Evolutionary conservation across 2,113 vertebrate species (phyloP), one percentile per base, ranked within the genome.

Genomic region (Emydura subglobosa): DNA sequence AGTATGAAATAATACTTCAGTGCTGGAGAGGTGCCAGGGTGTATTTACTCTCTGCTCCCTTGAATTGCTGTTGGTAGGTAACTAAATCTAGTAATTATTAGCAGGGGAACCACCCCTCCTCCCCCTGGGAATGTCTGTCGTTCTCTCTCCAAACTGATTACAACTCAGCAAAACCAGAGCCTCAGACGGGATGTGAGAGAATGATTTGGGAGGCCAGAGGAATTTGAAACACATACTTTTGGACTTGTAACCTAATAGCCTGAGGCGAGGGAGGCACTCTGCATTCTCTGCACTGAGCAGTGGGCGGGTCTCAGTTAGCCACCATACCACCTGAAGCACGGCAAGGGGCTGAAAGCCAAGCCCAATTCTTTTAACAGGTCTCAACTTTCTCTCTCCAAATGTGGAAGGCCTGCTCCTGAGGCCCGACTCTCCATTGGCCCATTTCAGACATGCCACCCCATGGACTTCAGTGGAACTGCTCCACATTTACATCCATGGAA

Each of bases 1-100:
- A 87, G 80, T 79, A 86, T 10, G 1, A 87, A 89, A 79, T 83
- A 79, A 86, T 91, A 39, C 78, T 86, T 1, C 29, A 68, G 39
- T 44, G 19, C 82, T 96, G 94, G 90, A 81, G 68, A 51, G 83
- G 50, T 93, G 53, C 90, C 74, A 72, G 39, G 19, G 78, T 50
- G 7, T 81, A 89, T 92, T 85, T 55, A 2, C 4, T 54, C 50
- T 50, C 22, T 17, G 50, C 57, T 93, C 94, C 84, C 72, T 3
- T 51, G 47, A 85, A 55, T 96, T 93, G 83, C 72, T 92, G 93
- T 94, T 96, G 92, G 93, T 96, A 96, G 96, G 96, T 97, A 97
- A 96, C 89, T 89, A 86, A 95, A 97, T 89, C 84, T 96, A 80
- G 0, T 87, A 91, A 92, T 90, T 90, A 86, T 82, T 90, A 55